Evolutionary conservation across 2,797 vertebrate genomes (phyloP), one percentile per base, ranked within the genome.

Genomic region (Taenioides sp.): DNA sequence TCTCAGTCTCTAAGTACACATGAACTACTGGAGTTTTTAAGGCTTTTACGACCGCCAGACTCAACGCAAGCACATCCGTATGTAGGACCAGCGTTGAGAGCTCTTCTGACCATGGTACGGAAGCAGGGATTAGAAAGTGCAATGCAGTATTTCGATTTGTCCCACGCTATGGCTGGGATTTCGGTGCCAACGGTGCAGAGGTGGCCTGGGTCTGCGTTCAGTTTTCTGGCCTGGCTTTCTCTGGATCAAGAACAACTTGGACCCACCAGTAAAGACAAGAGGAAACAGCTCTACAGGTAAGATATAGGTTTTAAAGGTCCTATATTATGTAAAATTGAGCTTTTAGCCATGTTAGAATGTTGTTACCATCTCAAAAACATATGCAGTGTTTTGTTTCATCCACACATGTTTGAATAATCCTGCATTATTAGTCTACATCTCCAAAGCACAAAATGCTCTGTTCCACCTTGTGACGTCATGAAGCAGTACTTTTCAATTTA

Each of bases 271-370:
- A 97, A 97, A 81, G 94, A 96, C 91, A 99, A 97, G 89, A 95
- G 97, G 86, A 98, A 99, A 80, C 98, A 99, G 76, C 92, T 98
- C 7, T 98, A 98, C 88, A 98, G 97, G 97, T 98, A 93, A 80
- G 22, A 55, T 9, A 52, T 43, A 3, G 4, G 12, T 43, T 43
- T 43, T 37, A 37, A 37, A 37, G 34, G 34, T 37, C 34, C 7
- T 37, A 37, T 37, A 37, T 37, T 37, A 2, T 37, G 34, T 37
- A 10, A 37, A 37, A 10, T 37, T 37, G 7, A 34, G 31, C 31
- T 34, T 34, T 34, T 34, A 31, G 28, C 28, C 28, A 34, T 34
- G 7, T 34, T 34, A 7, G 34, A 34, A 31, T 31, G 28, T 34
- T 34, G 34, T 34, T 34, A 34, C 28, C 28, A 0, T 31, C 28